These are phyloP conservation scores for Bos taurus DNA, from an alignment of 2,113 vertebrate species.

Conservation along the genomic window ARS-UCD2.0 NC_037332.1:19819501-19820000, in stretches of 20 bases:
- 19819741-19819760: not conserved
- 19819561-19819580: not conserved
- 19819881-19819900: slow-evolving; percentile 22
- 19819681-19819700: not conserved
- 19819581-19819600: not conserved
- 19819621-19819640: not conserved
- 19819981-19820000: not conserved
- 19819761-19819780: not conserved
- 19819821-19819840: not conserved
- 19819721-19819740: not conserved
- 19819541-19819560: not conserved
- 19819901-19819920: not conserved
- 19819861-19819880: not conserved
- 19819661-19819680: not conserved
- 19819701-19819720: not conserved
- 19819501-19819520: not conserved
- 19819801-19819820: not conserved
- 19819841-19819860: not conserved
- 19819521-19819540: not conserved
- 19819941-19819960: not conserved
- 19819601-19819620: not conserved
- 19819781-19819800: not conserved
- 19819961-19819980: slow-evolving; percentile 6
- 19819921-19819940: not conserved
- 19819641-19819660: not conserved